A percentile compares a stretch with the other conserved stretches of the same genome.
phyloP scores from a whole-genome alignment of 1,140 invertebrate species.

The Lutraria rhynchaena region DNA sequence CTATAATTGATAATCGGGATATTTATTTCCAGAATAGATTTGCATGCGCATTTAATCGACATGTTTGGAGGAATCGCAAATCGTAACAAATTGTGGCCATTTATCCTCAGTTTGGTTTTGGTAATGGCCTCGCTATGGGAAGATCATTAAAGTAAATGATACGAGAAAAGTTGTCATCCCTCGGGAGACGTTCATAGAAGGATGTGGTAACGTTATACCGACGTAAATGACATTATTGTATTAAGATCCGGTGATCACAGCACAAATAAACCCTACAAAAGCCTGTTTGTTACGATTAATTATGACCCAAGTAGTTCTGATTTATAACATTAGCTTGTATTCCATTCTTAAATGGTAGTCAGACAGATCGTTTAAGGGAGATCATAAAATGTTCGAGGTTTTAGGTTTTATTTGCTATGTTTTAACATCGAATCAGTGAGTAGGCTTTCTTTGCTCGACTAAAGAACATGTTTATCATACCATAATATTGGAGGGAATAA shows the following conservation, averaged over 20 bases:
- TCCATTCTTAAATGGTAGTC: no score
- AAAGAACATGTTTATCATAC: no score
- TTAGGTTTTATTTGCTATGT: not conserved
- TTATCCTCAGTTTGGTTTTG: constrained; percentile 55
- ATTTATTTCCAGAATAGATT: constrained; percentile 59
- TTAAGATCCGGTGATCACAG: constrained; percentile 43
- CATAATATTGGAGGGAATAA: no score
- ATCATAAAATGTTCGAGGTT: no score
- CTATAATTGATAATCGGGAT: constrained; percentile 58
- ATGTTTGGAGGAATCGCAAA: constrained; percentile 51
- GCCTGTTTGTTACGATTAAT: constrained; percentile 52
- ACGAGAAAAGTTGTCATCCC: constrained; percentile 45
- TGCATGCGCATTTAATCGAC: constrained; percentile 61
- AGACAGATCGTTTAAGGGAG: no score
- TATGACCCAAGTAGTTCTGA: constrained; percentile 29
- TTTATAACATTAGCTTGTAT: constrained; percentile 15
- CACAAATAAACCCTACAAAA: constrained; percentile 49
- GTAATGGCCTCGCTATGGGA: constrained; percentile 53
- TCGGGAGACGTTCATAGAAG: not conserved
- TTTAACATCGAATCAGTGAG: no score
- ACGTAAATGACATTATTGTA: constrained; percentile 60
- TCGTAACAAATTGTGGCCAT: constrained; percentile 60
- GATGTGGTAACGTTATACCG: constrained; percentile 47
- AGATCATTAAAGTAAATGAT: constrained; percentile 57
- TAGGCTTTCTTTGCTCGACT: no score